Percentiles rank a stretch among this genome's conserved stretches.
Evolutionary conservation across 2,888 invertebrate species (phyloP).

Genomic region (Acleris holmiana): DNA sequence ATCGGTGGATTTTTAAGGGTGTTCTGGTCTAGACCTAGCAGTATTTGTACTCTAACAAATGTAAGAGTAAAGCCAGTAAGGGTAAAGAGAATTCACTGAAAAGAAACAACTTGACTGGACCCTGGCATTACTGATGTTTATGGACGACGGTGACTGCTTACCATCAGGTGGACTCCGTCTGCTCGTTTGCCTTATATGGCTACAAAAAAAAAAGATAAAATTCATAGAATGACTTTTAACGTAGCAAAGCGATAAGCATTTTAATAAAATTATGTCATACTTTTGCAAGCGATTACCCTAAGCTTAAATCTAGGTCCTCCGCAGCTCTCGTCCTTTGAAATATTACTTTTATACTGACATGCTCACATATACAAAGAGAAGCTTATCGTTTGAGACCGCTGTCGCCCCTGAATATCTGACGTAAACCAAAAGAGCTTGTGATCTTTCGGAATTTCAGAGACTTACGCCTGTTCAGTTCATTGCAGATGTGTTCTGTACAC

Average conservation of each 20-base stretch:
- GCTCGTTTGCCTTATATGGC: too few species aligned
- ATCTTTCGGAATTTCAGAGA: not conserved
- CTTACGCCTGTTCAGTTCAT: not conserved
- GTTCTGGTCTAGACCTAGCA: too few species aligned
- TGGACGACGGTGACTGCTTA: too few species aligned
- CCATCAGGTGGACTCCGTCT: too few species aligned
- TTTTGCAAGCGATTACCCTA: not conserved
- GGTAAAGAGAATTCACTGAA: too few species aligned
- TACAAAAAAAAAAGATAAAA: too few species aligned
- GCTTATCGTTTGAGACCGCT: conserved; percentile 16
- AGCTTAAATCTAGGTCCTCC: not conserved
- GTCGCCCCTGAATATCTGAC: conserved; percentile 1
- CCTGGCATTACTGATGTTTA: too few species aligned
- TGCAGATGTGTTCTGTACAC: conserved; percentile 3
- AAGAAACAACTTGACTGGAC: too few species aligned
- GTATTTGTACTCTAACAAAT: too few species aligned
- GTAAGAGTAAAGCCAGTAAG: too few species aligned
- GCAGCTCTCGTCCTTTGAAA: conserved; percentile 9
- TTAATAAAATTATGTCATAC: not conserved
- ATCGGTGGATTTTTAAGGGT: too few species aligned
- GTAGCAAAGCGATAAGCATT: not conserved
- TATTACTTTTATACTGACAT: conserved; percentile 12
- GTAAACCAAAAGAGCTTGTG: not conserved
- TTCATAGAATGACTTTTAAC: too few species aligned
- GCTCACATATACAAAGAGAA: conserved; percentile 4